Conservation (phyloP, 2,797 vertebrate genomes). For the Gila robusta region DNA sequence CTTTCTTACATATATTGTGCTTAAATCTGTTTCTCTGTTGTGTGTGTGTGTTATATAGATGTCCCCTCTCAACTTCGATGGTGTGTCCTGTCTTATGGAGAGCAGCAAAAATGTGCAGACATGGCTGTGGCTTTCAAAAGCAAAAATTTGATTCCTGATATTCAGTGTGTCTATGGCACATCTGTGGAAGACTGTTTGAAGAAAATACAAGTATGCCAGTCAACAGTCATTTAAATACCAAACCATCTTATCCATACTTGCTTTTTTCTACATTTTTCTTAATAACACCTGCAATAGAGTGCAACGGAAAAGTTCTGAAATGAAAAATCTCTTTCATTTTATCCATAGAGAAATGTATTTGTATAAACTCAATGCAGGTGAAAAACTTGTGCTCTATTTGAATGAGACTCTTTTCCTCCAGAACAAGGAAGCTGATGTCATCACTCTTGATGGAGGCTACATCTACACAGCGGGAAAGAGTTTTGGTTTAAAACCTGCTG, state of each 20-base stretch:
- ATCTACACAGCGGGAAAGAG: constrained; percentile 90
- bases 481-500: constrained; percentile 87
- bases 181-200: constrained; percentile 86
- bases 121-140: constrained; percentile 84
- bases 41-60: constrained; percentile 64
- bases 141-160: constrained; percentile 80
- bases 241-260: not conserved
- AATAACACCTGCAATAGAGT: not conserved
- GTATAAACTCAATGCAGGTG: not conserved
- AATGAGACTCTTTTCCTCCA: constrained; percentile 64
- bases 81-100: constrained; percentile 87
- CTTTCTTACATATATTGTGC: not conserved
- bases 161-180: constrained; percentile 85
- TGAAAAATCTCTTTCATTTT: not conserved
- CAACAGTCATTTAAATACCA: not conserved
- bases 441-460: constrained; percentile 88
- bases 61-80: constrained; percentile 82
- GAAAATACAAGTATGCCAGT: constrained; percentile 77
- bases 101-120: constrained; percentile 88
- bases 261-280: not conserved
- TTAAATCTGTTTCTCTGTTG: not conserved
- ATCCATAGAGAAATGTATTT: not conserved
- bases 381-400: not conserved
- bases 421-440: constrained; percentile 85
- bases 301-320: not conserved